These are phyloP conservation scores for Trichopoda pennipes DNA, from an alignment of 2,888 invertebrate species.

Conservation along the genomic window DNA sequence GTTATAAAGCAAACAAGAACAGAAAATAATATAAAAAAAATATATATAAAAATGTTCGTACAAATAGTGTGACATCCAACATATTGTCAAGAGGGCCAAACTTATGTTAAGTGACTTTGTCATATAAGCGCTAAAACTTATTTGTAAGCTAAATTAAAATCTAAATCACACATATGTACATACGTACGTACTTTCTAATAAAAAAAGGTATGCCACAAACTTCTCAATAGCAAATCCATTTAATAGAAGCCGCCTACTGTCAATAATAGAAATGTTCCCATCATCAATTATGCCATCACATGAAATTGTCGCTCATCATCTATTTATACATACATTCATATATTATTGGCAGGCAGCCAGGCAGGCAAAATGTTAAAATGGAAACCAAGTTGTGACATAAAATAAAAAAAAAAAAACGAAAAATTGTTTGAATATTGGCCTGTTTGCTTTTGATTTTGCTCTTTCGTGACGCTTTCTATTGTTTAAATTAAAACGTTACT, in stretches of 20 bases:
- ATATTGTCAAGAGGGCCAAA: conserved; percentile 49
- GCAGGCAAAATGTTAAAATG: conserved; percentile 6
- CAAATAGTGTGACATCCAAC: conserved; percentile 19
- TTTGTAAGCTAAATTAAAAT: conserved; percentile 12
- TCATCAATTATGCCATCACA: conserved; percentile 60
- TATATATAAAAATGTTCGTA: conserved; percentile 17
- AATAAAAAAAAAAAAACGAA: conserved; percentile 10
- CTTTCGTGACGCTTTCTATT: neutral
- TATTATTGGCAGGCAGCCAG: conserved; percentile 19
- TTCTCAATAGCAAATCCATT: conserved; percentile 11
- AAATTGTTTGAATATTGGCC: neutral
- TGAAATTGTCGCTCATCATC: conserved; percentile 39
- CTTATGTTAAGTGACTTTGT: conserved; percentile 48
- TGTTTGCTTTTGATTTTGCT: neutral
- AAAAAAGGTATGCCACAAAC: neutral
- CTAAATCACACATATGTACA: neutral
- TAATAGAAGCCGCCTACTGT: conserved; percentile 27
- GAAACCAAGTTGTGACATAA: conserved; percentile 13
- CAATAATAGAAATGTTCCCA: conserved; percentile 45
- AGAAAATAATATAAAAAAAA: neutral
- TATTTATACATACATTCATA: conserved; percentile 1
- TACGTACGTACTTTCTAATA: neutral
- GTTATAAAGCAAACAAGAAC: conserved; percentile 22
- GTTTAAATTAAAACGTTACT: neutral
- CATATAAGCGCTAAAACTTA: conserved; percentile 32